Base-by-base conservation (phyloP, 2,888 invertebrate genomes). In the Netelia fuscicornis region DNA sequence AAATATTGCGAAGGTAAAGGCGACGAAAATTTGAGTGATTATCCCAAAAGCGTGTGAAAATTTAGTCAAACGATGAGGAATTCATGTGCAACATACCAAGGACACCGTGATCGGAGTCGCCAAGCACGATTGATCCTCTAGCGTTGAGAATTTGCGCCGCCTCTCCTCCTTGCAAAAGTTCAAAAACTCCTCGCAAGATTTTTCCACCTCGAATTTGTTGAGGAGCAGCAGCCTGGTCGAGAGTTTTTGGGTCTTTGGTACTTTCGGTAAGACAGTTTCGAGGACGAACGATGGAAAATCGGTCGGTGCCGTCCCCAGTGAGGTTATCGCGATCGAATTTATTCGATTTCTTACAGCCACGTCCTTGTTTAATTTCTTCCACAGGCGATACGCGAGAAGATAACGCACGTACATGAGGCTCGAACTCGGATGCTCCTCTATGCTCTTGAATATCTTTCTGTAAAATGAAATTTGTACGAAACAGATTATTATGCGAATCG, bases 341-440 rank as follows among this genome's bases (percentile, higher is more conserved):
- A 93, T 92, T 68, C 91, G 87, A 87, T 90, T 89, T 80, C 90
- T 92, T 17, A 90, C 89, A 11, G 89, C 87, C 23, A 87, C 86
- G 77, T 91, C 90, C 52, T 86, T 90, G 86, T 92, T 92, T 54
- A 93, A 88, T 83, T 91, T 91, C 82, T 91, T 93, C 93, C 93
- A 93, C 52, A 93, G 88, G 80, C 91, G 91, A 88, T 92, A 93
- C 65, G 90, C 90, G 30, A 94, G 90, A 83, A 94, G 88, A 78
- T 91, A 93, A 64, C 93, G 91, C 81, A 92, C 89, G 85, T 93
- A 94, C 91, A 87, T 92, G 89, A 80, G 81, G 81, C 81, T 90
- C 90, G 86, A 88, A 87, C 89, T 87, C 56, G 93, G 93, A 83
- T 90, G 89, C 6, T 84, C 60, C 9, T 91, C 90, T 85, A 92